Evolutionary conservation across 1,140 invertebrate genomes (phyloP).

Genomic region (Pogonomyrmex barbatus): DNA sequence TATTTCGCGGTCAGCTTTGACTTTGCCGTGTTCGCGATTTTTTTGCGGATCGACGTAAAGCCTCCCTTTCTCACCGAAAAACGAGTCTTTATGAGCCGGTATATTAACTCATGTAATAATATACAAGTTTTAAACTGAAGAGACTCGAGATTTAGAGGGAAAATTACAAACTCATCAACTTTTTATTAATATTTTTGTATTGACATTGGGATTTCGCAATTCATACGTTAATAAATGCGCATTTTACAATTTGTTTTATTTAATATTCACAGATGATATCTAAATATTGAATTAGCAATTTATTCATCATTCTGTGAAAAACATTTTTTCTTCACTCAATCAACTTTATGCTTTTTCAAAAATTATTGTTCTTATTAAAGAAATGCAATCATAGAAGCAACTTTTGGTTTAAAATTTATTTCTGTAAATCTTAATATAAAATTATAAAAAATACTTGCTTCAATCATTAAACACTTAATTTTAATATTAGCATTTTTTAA

Average conservation of each 20-base stretch:
- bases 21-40: constrained; percentile 39
- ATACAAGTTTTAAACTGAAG: constrained; percentile 7
- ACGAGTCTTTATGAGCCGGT: constrained; percentile 26
- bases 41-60: constrained; percentile 41
- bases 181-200: neutral
- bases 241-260: neutral
- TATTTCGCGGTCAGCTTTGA: constrained; percentile 42
- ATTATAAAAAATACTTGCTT: neutral
- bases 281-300: neutral
- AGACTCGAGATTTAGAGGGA: neutral
- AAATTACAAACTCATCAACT: neutral
- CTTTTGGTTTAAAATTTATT: constrained; percentile 22
- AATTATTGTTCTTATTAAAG: neutral
- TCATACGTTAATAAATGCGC: neutral
- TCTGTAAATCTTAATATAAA: neutral
- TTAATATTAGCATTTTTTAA: neutral
- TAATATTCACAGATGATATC: neutral
- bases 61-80: constrained; percentile 5
- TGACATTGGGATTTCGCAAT: neutral
- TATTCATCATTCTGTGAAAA: neutral
- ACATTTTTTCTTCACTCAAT: neutral
- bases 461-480: neutral
- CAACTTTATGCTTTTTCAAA: neutral
- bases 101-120: constrained; percentile 6
- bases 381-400: neutral